Conservation (phyloP, 2,888 invertebrate genomes). For the Entomobrya multifasciata region DNA sequence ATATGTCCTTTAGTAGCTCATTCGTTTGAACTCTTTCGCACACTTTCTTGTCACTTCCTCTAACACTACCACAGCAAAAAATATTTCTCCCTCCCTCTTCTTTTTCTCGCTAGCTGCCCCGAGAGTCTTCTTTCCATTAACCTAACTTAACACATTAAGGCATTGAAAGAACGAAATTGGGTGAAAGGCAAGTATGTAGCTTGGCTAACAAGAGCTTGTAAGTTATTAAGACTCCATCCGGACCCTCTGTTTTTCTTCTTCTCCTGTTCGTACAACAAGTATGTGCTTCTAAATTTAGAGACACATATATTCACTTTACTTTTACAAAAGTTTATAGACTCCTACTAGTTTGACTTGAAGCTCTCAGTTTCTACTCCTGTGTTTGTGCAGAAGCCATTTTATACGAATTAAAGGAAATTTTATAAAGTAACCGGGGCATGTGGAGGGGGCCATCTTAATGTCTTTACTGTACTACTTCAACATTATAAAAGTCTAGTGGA, state of each 20-base stretch:
- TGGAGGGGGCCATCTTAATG: conserved; percentile 58
- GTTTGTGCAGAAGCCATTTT: conserved; percentile 39
- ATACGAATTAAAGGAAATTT: conserved; percentile 11
- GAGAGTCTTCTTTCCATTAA: conserved; percentile 72
- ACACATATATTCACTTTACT: background rate
- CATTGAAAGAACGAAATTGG: conserved; percentile 69
- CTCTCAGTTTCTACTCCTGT: conserved; percentile 10
- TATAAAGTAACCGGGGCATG: background rate
- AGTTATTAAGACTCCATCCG: conserved; percentile 72
- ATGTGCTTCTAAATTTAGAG: background rate
- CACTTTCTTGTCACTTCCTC: conserved; percentile 46
- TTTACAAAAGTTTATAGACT: conserved; percentile 10
- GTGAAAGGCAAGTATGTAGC: conserved; percentile 69
- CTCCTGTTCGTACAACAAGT: conserved; percentile 11
- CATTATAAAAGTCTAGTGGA: conserved; percentile 17
- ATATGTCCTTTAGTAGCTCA: conserved; percentile 33
- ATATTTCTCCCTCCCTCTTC: conserved; percentile 50
- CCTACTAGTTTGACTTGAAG: too few relatives aligned
- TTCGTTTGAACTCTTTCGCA: conserved; percentile 43
- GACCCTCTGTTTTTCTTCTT: conserved; percentile 32
- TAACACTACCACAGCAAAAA: conserved; percentile 16
- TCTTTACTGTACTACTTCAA: conserved; percentile 39
- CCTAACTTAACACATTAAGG: conserved; percentile 72
- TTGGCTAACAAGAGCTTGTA: conserved; percentile 54
- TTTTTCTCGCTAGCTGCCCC: conserved; percentile 61